phyloP scores from a whole-genome alignment of 2,888 invertebrate species.

The Imbricaverruca yamaguchii region DNA sequence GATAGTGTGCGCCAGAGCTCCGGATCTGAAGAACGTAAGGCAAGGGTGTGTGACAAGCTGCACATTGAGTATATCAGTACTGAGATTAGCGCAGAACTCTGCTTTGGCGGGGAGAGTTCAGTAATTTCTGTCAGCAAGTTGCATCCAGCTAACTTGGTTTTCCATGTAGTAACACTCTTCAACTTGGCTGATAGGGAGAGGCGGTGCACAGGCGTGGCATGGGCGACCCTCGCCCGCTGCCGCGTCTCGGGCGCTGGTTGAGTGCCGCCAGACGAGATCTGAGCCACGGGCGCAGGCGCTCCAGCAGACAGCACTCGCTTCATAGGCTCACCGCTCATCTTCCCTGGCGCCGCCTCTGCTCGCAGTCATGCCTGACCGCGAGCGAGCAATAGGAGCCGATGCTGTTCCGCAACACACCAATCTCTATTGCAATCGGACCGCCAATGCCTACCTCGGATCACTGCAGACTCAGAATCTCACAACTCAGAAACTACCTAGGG shows the following conservation, averaged over 20 bases:
- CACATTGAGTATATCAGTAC: neutral
- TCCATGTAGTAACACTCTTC: neutral
- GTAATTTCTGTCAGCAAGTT: neutral
- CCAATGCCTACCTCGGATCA: too few species aligned
- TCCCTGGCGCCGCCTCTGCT: too few species aligned
- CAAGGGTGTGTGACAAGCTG: too few species aligned
- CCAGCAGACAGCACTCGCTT: neutral
- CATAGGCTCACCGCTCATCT: neutral
- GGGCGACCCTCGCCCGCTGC: neutral
- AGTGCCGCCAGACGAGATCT: neutral
- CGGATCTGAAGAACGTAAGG: too few species aligned
- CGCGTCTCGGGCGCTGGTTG: neutral
- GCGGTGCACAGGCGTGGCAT: neutral
- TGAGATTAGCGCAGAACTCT: neutral
- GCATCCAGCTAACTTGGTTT: neutral
- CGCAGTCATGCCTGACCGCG: neutral
- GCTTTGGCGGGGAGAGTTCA: neutral
- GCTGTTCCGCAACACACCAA: too few species aligned
- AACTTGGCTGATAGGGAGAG: neutral
- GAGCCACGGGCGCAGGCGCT: neutral
- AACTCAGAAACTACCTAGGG: too few species aligned
- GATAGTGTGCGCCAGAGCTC: too few species aligned
- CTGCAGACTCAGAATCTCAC: too few species aligned
- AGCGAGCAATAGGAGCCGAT: too few species aligned
- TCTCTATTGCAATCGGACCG: too few species aligned